Evolutionary conservation across 2,888 invertebrate genomes (phyloP).

Genomic region (Lissocephala sabroskyi): DNA sequence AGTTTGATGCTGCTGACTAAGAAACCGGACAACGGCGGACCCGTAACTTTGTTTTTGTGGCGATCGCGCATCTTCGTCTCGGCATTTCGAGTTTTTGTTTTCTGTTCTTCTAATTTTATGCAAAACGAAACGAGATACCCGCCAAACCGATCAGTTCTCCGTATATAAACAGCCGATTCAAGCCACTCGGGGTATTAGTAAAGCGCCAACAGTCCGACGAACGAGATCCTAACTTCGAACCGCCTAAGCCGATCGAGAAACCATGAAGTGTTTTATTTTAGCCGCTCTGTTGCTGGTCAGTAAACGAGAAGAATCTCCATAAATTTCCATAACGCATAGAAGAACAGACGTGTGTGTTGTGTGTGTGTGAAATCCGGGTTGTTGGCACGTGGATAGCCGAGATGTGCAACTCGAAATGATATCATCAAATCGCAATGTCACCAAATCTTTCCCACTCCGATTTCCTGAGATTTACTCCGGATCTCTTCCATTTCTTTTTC

Average conservation of each 20-base stretch:
- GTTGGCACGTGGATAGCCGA: too few relatives aligned
- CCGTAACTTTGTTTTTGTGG: conserved; percentile 4
- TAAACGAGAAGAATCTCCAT: conserved; percentile 31
- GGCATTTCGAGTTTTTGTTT: conserved; percentile 12
- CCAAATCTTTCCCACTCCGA: too few relatives aligned
- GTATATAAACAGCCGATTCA: conserved; percentile 45
- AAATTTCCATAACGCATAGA: conserved; percentile 4
- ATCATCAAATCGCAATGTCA: too few relatives aligned
- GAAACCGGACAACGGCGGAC: conserved; percentile 52
- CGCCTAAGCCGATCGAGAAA: conserved; percentile 12
- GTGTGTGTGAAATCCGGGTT: conserved; percentile 39
- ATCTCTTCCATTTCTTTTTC: too few relatives aligned
- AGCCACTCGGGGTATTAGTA: conserved; percentile 46
- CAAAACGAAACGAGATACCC: conserved; percentile 32
- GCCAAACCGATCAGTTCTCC: conserved; percentile 31
- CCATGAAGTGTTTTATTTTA: conserved; percentile 61
- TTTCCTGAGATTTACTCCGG: too few relatives aligned
- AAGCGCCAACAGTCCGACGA: conserved; percentile 28
- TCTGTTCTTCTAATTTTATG: conserved; percentile 37
- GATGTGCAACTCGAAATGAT: too few relatives aligned
- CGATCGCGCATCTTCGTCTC: conserved; percentile 53
- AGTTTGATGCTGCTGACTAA: conserved; percentile 53
- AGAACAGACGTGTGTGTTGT: background rate
- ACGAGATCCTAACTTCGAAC: conserved; percentile 22
- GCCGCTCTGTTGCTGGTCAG: conserved; percentile 65